Percentiles rank a stretch among this genome's conserved stretches.
Conservation (phyloP, 1,140 invertebrate species). For the Drosophila virilis region DNA sequence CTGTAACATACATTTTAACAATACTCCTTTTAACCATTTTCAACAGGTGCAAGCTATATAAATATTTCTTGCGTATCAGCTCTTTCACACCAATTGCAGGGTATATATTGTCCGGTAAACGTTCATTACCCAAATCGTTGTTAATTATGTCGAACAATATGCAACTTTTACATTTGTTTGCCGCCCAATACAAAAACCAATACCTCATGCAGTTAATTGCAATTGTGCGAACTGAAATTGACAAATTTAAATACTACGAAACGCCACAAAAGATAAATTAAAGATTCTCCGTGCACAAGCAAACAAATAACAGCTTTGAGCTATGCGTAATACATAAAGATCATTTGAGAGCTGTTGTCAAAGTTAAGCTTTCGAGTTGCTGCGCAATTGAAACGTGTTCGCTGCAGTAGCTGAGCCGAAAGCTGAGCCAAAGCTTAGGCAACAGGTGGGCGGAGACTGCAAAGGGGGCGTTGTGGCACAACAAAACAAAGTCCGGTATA, state of each 20-base stretch:
- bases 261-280: too few relatives aligned
- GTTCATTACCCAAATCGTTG: neutral
- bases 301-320: neutral
- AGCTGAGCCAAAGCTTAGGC: constrained; percentile 30
- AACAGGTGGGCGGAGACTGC: neutral
- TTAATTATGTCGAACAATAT: constrained; percentile 25
- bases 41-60: too few relatives aligned
- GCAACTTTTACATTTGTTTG: constrained; percentile 25
- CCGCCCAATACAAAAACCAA: neutral
- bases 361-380: neutral
- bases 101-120: neutral
- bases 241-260: constrained; percentile 4
- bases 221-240: constrained; percentile 27
- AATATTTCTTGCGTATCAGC: neutral
- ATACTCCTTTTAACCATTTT: too few relatives aligned
- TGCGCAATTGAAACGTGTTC: neutral
- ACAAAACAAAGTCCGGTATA: constrained; percentile 5
- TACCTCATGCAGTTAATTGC: constrained; percentile 27
- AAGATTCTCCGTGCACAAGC: neutral
- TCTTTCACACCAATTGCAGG: neutral
- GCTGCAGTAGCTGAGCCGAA: constrained; percentile 10
- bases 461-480: neutral
- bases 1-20: too few relatives aligned
- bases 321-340: neutral
- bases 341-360: neutral